Evolutionary conservation across 2,797 vertebrate species (phyloP), one percentile per base, ranked within the genome.

Genomic region (Xenops minutus): DNA sequence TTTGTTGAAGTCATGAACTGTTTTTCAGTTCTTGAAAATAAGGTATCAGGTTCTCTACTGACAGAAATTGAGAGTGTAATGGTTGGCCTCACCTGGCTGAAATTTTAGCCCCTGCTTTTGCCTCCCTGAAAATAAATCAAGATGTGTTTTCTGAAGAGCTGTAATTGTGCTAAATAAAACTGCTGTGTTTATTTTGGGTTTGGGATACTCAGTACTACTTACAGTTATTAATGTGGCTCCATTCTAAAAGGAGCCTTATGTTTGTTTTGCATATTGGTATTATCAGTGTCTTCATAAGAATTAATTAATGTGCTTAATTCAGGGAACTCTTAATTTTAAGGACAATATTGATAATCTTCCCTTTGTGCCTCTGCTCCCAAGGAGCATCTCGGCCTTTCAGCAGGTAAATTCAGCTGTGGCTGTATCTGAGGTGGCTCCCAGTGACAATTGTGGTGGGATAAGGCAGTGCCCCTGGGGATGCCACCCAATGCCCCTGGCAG

Each of bases 21-120:
- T 75, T 94, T 93, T 93, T 80, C 69, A 41, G 67, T 48, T 88
- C 92, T 83, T 94, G 72, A 75, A 93, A 95, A 85, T 71, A 89
- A 93, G 8, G 61, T 34, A 10, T 48, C 30, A 3, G 29, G 63
- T 94, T 94, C 84, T 85, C 14, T 37, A 58, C 73, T 89, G 85
- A 32, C 89, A 22, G 8, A 36, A 63, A 20, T 19, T 37, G 63
- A 30, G 22, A 14, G 44, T 43, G 56, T 77, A 17, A 8, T 71
- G 81, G 39, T 52, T 89, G 91, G 54, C 78, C 80, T 93, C 59
- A 80, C 73, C 89, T 67, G 12, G 26, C 48, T 76, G 81, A 74
- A 83, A 82, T 69, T 77, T 75, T 78, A 78, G 56, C 79, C 76
- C 63, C 66, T 61, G 61, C 27, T 71, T 14, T 86, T 61, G 19